Percentiles rank a stretch among this genome's conserved stretches.
These are phyloP conservation scores for Molanna angustata DNA, from an alignment of 2,888 invertebrate species.

Conservation along the genomic window DNA sequence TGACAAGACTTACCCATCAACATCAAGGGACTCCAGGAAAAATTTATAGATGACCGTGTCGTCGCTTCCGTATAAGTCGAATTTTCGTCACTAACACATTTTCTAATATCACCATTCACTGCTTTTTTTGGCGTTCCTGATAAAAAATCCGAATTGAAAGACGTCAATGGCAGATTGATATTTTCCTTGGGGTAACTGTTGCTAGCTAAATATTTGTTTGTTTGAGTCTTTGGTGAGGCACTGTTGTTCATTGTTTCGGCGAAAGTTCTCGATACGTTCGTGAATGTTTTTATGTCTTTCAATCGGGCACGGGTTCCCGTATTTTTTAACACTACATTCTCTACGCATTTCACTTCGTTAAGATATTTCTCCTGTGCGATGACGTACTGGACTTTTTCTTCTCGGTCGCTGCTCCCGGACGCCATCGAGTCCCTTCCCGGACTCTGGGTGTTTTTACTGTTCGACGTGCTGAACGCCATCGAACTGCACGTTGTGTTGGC, in stretches of 20 bases:
- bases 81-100: constrained; percentile 45
- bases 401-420: constrained; percentile 41
- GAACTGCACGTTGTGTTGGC: constrained; percentile 55
- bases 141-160: constrained; percentile 27
- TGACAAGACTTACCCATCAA: constrained; percentile 63
- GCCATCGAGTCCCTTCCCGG: constrained; percentile 34
- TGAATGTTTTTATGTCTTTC: constrained; percentile 27
- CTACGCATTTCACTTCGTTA: constrained; percentile 52
- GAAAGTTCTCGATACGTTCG: constrained; percentile 19
- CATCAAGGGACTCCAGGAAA: constrained; percentile 63
- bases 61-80: constrained; percentile 35
- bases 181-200: constrained; percentile 16
- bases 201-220: constrained; percentile 25
- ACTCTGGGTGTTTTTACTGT: constrained; percentile 46
- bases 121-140: constrained; percentile 38
- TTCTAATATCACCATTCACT: constrained; percentile 50
- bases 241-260: constrained; percentile 20
- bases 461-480: constrained; percentile 55
- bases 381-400: constrained; percentile 53
- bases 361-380: constrained; percentile 55
- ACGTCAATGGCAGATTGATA: constrained; percentile 17
- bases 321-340: constrained; percentile 51
- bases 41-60: constrained; percentile 41
- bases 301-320: constrained; percentile 29
- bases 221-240: constrained; percentile 18